phyloP scores from a whole-genome alignment of 2,113 vertebrate genomes.

The Passer montanus region DNA sequence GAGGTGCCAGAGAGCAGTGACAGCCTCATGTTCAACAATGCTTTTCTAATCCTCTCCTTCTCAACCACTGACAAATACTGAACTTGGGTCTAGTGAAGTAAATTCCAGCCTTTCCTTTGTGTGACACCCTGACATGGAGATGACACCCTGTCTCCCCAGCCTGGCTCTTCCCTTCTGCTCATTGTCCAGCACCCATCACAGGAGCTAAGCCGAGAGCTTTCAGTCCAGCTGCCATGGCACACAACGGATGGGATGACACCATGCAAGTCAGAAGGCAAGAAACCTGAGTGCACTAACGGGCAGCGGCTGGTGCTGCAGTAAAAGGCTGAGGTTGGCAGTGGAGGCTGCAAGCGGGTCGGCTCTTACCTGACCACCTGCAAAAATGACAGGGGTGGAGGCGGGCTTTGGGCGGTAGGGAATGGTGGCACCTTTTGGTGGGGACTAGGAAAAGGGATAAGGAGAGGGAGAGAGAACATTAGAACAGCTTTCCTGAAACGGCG shows the following conservation, averaged over 20 bases:
- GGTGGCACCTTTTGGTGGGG: conserved; percentile 99
- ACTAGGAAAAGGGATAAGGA: conserved; percentile 88
- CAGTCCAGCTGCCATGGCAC: neutral
- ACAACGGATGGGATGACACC: conserved; percentile 59
- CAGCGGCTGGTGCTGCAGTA: conserved; percentile 98
- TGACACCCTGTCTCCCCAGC: neutral
- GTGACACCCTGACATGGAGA: neutral
- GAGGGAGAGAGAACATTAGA: conserved; percentile 86
- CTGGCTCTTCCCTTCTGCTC: neutral
- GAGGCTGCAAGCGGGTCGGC: conserved; percentile 91
- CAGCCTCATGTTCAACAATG: neutral
- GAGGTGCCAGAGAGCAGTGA: neutral
- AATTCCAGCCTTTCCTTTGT: neutral
- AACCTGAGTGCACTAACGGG: conserved; percentile 99
- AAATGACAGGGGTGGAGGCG: conserved; percentile 98
- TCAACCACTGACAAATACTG: neutral
- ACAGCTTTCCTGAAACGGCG: conserved; percentile 65
- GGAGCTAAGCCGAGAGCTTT: conserved; percentile 58
- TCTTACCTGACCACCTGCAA: conserved; percentile 99
- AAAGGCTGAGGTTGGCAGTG: conserved; percentile 91
- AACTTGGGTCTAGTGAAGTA: neutral
- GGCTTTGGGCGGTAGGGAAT: conserved; percentile 99
- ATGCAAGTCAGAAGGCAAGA: conserved; percentile 86
- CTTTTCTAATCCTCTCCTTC: neutral
- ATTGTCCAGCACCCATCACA: neutral